Evolutionary conservation across 1,140 invertebrate species (phyloP).

Genomic region (Scaptomyza pallida): DNA sequence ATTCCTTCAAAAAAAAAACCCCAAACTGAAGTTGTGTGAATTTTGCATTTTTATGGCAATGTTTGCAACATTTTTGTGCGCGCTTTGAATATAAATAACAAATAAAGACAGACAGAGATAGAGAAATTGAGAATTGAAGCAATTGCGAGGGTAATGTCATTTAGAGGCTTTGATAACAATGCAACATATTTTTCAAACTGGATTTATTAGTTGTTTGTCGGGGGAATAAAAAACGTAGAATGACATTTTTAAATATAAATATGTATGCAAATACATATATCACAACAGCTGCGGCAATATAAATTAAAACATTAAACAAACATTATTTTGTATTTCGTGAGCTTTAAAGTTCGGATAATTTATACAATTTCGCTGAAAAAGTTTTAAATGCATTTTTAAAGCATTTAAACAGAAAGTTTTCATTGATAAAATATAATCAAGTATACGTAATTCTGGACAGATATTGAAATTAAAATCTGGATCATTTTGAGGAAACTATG

Average conservation of each 20-base stretch:
- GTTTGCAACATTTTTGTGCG: constrained; percentile 58
- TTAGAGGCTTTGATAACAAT: not conserved
- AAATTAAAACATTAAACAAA: not conserved
- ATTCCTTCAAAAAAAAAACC: too few relatives aligned
- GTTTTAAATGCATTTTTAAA: too few relatives aligned
- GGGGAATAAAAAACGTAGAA: not conserved
- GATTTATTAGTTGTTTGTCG: not conserved
- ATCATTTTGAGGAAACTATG: too few relatives aligned
- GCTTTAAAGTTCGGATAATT: too few relatives aligned
- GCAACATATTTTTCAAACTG: not conserved
- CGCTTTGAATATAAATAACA: constrained; percentile 71
- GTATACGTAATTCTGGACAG: too few relatives aligned
- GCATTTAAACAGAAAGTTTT: too few relatives aligned
- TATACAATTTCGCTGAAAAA: too few relatives aligned
- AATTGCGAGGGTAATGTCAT: not conserved
- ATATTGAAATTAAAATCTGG: too few relatives aligned
- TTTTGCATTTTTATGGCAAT: constrained; percentile 77
- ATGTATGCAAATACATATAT: not conserved
- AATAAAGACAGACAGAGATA: constrained; percentile 50
- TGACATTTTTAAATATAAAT: too few relatives aligned
- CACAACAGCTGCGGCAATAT: not conserved
- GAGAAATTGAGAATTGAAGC: not conserved
- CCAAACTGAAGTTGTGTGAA: constrained; percentile 64
- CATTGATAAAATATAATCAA: too few relatives aligned
- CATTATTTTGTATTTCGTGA: not conserved